Evolutionary conservation across 2,888 invertebrate species (phyloP).

Genomic region (Agelastica alni): DNA sequence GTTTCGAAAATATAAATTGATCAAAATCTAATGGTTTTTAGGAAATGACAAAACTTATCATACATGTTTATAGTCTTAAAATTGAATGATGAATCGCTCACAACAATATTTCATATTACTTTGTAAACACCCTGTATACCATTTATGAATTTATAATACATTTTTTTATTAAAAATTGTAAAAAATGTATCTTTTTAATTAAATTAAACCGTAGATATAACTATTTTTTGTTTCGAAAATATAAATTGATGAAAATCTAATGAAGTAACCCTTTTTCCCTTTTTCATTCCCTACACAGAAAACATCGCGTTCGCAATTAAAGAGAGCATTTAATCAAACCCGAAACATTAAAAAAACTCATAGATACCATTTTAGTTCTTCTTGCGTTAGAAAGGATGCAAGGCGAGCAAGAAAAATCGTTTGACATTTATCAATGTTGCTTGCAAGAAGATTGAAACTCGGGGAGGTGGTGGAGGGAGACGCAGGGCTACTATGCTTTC

Average conservation of each 20-base stretch:
- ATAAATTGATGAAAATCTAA: neutral
- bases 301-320: conserved; percentile 42
- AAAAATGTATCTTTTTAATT: no score
- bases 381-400: conserved; percentile 51
- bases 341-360: conserved; percentile 38
- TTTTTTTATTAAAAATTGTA: no score
- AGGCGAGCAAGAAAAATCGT: conserved; percentile 61
- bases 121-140: no score
- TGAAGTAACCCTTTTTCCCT: neutral
- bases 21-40: no score
- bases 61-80: no score
- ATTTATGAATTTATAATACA: no score
- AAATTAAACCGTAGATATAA: no score
- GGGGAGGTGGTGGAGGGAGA: conserved; percentile 45
- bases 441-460: conserved; percentile 56
- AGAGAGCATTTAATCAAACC: conserved; percentile 48
- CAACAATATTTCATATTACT: no score
- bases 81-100: no score
- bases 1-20: no score
- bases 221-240: neutral
- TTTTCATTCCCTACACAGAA: conserved; percentile 1
- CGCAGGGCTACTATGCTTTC: conserved; percentile 32
- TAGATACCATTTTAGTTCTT: conserved; percentile 51
- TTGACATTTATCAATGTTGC: conserved; percentile 60
- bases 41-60: no score